Conservation (phyloP, 1,140 invertebrate genomes). For the Drosophila nannoptera region DNA sequence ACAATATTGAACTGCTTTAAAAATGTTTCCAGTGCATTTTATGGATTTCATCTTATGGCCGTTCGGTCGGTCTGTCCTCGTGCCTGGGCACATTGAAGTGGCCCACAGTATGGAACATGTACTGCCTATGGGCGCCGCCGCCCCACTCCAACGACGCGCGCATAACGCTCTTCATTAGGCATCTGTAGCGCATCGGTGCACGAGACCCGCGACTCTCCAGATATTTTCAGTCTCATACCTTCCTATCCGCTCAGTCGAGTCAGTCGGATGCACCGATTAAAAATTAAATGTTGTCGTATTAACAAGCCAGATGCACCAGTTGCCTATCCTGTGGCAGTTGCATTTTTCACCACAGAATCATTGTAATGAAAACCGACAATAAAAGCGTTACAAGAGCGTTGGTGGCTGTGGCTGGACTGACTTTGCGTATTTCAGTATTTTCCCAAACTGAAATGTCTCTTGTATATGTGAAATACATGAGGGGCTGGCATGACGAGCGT, state of each 20-base stretch:
- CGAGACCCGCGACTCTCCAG: conserved; percentile 9
- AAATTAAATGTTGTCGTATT: conserved; percentile 75
- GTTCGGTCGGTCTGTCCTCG: too few species aligned
- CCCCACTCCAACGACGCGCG: conserved; percentile 49
- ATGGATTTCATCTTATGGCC: too few species aligned
- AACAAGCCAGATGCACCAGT: conserved; percentile 63
- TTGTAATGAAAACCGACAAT: conserved; percentile 17
- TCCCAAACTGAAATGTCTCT: conserved; percentile 60
- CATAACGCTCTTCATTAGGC: conserved; percentile 65
- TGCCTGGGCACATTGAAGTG: too few species aligned
- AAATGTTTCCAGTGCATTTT: too few species aligned
- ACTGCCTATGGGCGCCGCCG: background rate
- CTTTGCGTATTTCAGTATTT: conserved; percentile 15
- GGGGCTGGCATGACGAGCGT: conserved; percentile 27
- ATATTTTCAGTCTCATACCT: too few species aligned
- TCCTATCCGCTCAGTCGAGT: background rate
- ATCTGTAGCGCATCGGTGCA: conserved; percentile 67
- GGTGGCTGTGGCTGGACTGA: background rate
- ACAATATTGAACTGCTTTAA: too few species aligned
- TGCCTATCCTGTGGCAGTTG: conserved; percentile 17
- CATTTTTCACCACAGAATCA: conserved; percentile 37
- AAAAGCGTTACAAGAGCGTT: background rate
- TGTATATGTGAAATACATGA: conserved; percentile 72
- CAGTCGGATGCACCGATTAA: conserved; percentile 69
- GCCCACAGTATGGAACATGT: background rate